phyloP scores from a whole-genome alignment of 2,113 vertebrate species.

The Leucosticte australis region DNA sequence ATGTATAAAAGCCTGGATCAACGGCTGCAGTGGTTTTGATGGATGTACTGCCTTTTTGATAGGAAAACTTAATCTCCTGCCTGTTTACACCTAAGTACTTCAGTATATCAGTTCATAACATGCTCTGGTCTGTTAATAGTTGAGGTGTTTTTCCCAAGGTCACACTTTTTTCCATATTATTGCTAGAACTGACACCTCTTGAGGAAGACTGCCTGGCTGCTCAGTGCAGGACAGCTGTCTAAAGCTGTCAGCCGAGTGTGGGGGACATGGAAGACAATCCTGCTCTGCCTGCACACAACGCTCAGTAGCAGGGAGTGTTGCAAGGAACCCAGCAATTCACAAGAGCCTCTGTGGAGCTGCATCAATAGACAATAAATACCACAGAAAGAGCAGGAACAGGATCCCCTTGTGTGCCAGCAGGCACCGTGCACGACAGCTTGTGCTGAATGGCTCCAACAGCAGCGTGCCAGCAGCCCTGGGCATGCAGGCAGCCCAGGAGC shows the following conservation, averaged over 20 bases:
- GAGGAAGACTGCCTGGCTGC: neutral
- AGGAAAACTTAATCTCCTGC: neutral
- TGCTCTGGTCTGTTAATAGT: neutral
- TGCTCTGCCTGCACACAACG: neutral
- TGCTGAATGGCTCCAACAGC: neutral
- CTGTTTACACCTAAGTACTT: neutral
- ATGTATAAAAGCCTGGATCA: neutral
- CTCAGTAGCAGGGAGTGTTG: fast-evolving
- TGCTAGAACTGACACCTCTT: neutral
- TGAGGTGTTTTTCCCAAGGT: neutral
- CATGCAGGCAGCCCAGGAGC: fast-evolving
- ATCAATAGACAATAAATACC: neutral
- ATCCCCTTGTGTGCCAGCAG: neutral
- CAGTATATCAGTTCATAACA: neutral
- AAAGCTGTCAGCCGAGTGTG: fast-evolving
- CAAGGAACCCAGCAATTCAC: neutral
- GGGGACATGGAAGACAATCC: neutral
- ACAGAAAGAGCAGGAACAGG: neutral
- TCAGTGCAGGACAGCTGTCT: fast-evolving
- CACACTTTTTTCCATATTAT: neutral
- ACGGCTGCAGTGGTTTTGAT: fast-evolving
- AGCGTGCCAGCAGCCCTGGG: neutral
- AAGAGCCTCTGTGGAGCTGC: neutral
- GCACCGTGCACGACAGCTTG: fast-evolving
- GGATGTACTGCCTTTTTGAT: neutral